Evolutionary conservation across 2,888 invertebrate species (phyloP), one percentile per base, ranked within the genome.

Genomic region (Atethmia centrago): DNA sequence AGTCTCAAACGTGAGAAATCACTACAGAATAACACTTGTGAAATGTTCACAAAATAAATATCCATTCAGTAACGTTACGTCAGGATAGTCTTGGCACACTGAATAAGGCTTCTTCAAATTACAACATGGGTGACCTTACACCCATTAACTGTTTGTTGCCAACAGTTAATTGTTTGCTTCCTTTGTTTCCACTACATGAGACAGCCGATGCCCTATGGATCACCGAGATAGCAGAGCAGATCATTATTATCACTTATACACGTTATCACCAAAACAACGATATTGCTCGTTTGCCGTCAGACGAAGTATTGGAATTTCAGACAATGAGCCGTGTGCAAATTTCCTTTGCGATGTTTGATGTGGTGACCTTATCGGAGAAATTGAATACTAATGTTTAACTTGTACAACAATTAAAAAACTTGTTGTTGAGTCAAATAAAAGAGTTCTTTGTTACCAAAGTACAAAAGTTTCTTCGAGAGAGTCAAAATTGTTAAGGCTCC

Each of bases 151-250:
- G 61, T 28, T 63, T 76, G 55, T 75, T 51, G 31, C 40, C 51
- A 71, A 14, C 31, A 71, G 49, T 55, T 65, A 70, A 80, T 76
- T 70, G 72, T 80, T 80, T 36, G 49, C n/a, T 62, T 73, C 71
- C 76, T 70, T 82, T 71, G 80, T 79, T 74, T 31, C 42, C 49
- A 65, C 45, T 45, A 42, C 42, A 64, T 47, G 75, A 74, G 59
- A 68, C 74, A 66, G 59, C 45, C 42, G 36, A 70, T 67, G 63
- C 51, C 62, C 70, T 83, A 40, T 53, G 58, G 71, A 68, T 71
- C 58, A 75, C 59, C 14, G 59, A 66, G 82, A 77, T 77, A 82
- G 71, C 66, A 79, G 66, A 77, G 69, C 66, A 74, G 71, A 79
- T 79, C 71, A 45, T 36, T 58, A 65, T 71, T 79, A 85, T 79